A percentile compares a stretch with the other conserved stretches of the same genome.
These are phyloP conservation scores for Oscheius sp. DNA, from an alignment of 2,888 invertebrate genomes.

Conservation along the genomic window DNA sequence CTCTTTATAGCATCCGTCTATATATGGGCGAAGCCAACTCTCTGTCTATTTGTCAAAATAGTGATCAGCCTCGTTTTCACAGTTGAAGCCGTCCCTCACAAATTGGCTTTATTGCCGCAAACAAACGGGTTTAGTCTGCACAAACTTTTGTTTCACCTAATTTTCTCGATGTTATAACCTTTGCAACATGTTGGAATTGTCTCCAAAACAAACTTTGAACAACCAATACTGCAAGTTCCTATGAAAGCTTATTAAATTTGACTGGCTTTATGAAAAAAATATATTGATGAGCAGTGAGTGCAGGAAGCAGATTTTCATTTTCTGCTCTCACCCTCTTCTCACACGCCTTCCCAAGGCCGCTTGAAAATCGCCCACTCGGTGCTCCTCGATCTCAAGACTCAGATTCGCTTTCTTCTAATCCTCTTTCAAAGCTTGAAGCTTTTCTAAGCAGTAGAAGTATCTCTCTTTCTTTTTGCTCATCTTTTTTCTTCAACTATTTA, in stretches of 20 bases:
- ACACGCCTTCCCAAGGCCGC: conserved; percentile 23
- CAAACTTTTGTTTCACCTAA: conserved; percentile 28
- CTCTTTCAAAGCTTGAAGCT: not conserved
- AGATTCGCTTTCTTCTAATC: conserved; percentile 32
- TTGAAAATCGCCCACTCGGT: conserved; percentile 35
- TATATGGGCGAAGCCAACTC: no score
- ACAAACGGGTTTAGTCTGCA: conserved; percentile 5
- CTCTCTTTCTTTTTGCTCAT: not conserved
- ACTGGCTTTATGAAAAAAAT: not conserved
- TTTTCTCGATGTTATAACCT: not conserved
- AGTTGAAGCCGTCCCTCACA: not conserved
- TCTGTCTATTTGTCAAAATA: no score
- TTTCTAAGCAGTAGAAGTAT: not conserved
- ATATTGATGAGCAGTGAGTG: not conserved
- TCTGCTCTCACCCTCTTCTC: conserved; percentile 5
- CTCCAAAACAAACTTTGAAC: conserved; percentile 1
- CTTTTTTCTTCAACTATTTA: not conserved
- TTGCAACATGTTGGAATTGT: not conserved
- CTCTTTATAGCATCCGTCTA: no score
- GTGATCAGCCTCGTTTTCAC: conserved; percentile 21
- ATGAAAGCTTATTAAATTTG: no score
- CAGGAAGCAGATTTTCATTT: conserved; percentile 3
- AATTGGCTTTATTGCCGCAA: conserved; percentile 32
- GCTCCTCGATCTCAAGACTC: conserved; percentile 14
- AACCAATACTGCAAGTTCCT: not conserved